phyloP scores from a whole-genome alignment of 2,888 invertebrate species.

The Augochlorella aurata region DNA sequence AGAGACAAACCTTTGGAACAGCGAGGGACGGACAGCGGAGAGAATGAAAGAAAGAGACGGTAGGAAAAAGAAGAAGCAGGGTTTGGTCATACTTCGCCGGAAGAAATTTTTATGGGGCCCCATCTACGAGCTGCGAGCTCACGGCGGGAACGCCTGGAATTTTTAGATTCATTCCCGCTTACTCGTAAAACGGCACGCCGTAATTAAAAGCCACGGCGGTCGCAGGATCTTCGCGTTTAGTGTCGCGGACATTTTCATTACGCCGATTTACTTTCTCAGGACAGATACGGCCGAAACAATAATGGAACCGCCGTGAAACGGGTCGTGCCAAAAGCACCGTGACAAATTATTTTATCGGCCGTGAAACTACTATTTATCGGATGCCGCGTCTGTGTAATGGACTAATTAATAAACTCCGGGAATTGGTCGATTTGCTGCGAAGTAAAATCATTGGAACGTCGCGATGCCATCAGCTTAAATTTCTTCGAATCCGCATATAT shows the following conservation, averaged over 20 bases:
- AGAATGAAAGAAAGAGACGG: background rate
- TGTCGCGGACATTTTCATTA: constrained; percentile 55
- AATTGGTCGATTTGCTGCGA: background rate
- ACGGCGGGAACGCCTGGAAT: constrained; percentile 72
- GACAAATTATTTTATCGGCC: constrained; percentile 22
- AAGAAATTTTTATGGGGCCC: constrained; percentile 78
- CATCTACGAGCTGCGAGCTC: constrained; percentile 63
- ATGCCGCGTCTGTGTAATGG: constrained; percentile 14
- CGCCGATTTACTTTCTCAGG: constrained; percentile 39
- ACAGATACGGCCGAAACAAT: constrained; percentile 36
- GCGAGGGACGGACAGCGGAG: background rate
- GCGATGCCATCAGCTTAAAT: no score
- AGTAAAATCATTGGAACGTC: background rate
- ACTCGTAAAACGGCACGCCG: constrained; percentile 66
- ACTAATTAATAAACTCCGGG: constrained; percentile 28
- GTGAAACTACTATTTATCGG: constrained; percentile 33
- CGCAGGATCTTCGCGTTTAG: constrained; percentile 55
- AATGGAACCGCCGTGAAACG: constrained; percentile 11
- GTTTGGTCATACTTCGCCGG: constrained; percentile 69
- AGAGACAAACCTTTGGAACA: background rate
- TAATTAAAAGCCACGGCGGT: constrained; percentile 67
- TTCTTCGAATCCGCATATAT: no score
- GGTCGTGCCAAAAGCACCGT: constrained; percentile 3
- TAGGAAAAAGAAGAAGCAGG: constrained; percentile 18
- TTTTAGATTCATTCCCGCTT: constrained; percentile 65